phyloP scores from a whole-genome alignment of 2,797 vertebrate species.

The Hozukius guyotensis region DNA sequence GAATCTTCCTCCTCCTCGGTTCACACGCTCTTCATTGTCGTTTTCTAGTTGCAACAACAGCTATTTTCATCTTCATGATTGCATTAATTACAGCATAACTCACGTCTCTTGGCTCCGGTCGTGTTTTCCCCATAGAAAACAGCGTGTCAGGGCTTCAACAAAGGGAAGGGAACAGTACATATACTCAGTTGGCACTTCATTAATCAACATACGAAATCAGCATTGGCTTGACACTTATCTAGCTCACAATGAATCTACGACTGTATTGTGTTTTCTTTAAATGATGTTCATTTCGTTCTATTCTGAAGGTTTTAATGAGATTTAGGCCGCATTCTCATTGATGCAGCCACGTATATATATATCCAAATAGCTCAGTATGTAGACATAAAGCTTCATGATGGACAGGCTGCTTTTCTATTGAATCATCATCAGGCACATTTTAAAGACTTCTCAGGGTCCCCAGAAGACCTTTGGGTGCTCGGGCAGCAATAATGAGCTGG shows the following conservation, averaged over 20 bases:
- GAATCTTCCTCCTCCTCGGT: slow-evolving; percentile 49
- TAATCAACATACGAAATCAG: slow-evolving; percentile 81
- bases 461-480: slow-evolving; percentile 52
- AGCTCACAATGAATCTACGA: slow-evolving; percentile 23
- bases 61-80: slow-evolving; percentile 85
- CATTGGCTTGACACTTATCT: slow-evolving; percentile 56
- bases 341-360: slow-evolving; percentile 47
- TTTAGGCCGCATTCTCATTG: slow-evolving; percentile 46
- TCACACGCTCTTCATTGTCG: slow-evolving; percentile 57
- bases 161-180: slow-evolving; percentile 70
- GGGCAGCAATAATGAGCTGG: slow-evolving; percentile 51
- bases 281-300: slow-evolving; percentile 31
- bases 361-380: slow-evolving; percentile 31
- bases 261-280: slow-evolving; percentile 49
- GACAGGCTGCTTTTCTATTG: slow-evolving; percentile 61
- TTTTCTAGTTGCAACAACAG: slow-evolving; percentile 72
- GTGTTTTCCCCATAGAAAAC: slow-evolving; percentile 79
- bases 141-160: slow-evolving; percentile 72
- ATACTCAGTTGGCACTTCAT: slow-evolving; percentile 80
- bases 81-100: slow-evolving; percentile 82
- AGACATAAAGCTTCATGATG: slow-evolving; percentile 38
- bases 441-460: slow-evolving; percentile 51
- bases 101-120: slow-evolving; percentile 68
- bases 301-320: slow-evolving; percentile 54
- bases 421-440: slow-evolving; percentile 62